Evolutionary conservation across 2,113 vertebrate genomes (phyloP).

Genomic region (Corapipo altera): DNA sequence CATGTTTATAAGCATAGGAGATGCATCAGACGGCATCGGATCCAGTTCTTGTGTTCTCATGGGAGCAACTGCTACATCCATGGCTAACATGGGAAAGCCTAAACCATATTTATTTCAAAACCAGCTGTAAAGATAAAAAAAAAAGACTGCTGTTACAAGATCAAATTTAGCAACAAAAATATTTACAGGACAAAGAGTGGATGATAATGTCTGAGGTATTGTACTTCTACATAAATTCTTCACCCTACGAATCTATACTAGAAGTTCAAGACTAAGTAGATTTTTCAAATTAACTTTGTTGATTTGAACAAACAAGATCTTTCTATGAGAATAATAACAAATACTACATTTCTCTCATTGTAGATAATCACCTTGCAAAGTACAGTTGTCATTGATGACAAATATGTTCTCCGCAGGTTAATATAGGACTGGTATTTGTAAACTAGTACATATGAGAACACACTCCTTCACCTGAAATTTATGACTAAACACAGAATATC

Average conservation of each 20-base stretch:
- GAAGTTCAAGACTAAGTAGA: neutral
- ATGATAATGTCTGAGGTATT: neutral
- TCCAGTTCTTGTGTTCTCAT: constrained; percentile 75
- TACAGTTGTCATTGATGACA: neutral
- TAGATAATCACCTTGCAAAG: neutral
- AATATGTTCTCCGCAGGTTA: neutral
- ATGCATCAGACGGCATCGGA: constrained; percentile 79
- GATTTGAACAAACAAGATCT: neutral
- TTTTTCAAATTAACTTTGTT: neutral
- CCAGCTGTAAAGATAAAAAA: constrained; percentile 71
- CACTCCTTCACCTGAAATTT: neutral
- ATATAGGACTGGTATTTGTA: neutral
- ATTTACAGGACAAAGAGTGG: neutral
- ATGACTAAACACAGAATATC: neutral
- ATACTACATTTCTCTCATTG: neutral
- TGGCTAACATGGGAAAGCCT: constrained; percentile 69
- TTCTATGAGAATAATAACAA: neutral
- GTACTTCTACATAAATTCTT: neutral
- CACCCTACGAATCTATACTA: neutral
- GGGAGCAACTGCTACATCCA: constrained; percentile 86
- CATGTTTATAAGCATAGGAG: constrained; percentile 88
- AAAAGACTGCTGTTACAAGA: constrained; percentile 29
- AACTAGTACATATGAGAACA: neutral
- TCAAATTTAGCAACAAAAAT: neutral
- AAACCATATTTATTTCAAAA: constrained; percentile 67